Conservation (phyloP, 2,888 invertebrate species). For the Tuberolachnus salignus region DNA sequence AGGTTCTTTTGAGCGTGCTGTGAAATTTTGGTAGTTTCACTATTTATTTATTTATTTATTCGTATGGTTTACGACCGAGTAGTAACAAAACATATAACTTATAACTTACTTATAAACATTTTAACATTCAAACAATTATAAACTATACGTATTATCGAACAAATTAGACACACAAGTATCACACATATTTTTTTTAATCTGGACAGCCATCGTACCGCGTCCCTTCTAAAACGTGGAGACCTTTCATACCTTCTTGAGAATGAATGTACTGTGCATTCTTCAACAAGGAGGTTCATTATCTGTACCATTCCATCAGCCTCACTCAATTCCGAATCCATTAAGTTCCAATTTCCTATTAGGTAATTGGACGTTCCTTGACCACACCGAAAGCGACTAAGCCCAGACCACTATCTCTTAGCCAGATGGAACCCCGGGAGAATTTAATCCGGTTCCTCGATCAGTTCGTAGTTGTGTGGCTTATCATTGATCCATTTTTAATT, state of each 20-base stretch:
- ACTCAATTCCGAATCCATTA: constrained; percentile 10
- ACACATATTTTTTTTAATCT: constrained; percentile 16
- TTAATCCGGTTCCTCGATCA: too few species aligned
- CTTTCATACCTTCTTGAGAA: constrained; percentile 21
- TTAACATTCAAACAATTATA: too few species aligned
- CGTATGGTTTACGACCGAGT: too few species aligned
- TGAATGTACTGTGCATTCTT: constrained; percentile 2
- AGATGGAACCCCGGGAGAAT: not conserved
- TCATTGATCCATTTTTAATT: too few species aligned
- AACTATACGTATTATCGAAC: too few species aligned
- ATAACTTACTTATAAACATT: too few species aligned
- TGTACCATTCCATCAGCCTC: constrained; percentile 13
- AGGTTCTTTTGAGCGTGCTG: too few species aligned
- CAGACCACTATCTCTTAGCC: not conserved
- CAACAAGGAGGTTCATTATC: constrained; percentile 1
- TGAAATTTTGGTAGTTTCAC: too few species aligned
- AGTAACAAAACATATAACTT: too few species aligned
- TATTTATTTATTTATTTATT: too few species aligned
- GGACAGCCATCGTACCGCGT: constrained; percentile 4
- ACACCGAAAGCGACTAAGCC: constrained; percentile 1
- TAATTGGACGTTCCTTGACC: not conserved
- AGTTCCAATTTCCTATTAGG: constrained; percentile 1
- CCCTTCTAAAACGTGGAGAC: constrained; percentile 21
- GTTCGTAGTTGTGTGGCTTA: too few species aligned
- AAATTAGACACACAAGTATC: too few species aligned